Percentiles rank a stretch among this genome's conserved stretches.
These are phyloP conservation scores for Argyresthia goedartella DNA, from an alignment of 2,888 invertebrate species.

Conservation along the genomic window DNA sequence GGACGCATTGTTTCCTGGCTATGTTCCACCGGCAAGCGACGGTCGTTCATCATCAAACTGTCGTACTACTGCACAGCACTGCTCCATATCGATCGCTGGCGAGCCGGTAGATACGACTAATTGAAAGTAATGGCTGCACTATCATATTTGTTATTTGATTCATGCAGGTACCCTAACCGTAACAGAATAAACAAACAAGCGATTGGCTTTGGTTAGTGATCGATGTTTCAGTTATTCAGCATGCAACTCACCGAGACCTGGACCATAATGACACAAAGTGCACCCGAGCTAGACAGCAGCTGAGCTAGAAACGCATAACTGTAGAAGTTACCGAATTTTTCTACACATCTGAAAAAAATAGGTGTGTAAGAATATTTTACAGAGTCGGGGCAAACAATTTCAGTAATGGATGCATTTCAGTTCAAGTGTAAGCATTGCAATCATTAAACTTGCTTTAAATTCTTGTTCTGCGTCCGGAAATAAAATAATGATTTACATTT, in stretches of 20 bases:
- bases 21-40: neutral
- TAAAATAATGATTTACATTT: no score
- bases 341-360: slow-evolving; percentile 42
- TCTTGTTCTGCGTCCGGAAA: neutral
- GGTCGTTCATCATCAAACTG: slow-evolving; percentile 2
- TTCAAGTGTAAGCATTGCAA: no score
- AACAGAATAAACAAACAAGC: no score
- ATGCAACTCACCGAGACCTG: slow-evolving; percentile 55
- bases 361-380: neutral
- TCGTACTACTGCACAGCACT: neutral
- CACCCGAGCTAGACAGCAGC: slow-evolving; percentile 58
- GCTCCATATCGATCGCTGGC: neutral
- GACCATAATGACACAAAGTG: slow-evolving; percentile 64
- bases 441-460: no score
- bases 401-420: no score
- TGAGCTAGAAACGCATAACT: slow-evolving; percentile 64
- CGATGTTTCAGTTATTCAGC: neutral
- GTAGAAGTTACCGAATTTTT: slow-evolving; percentile 52
- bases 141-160: neutral
- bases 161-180: no score
- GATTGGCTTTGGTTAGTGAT: no score
- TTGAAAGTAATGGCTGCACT: neutral
- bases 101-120: neutral
- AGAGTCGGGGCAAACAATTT: no score
- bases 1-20: neutral